A percentile compares a stretch with the other conserved stretches of the same genome.
Evolutionary conservation across 2,888 invertebrate species (phyloP).

Genomic region (Dryobotodes eremita): DNA sequence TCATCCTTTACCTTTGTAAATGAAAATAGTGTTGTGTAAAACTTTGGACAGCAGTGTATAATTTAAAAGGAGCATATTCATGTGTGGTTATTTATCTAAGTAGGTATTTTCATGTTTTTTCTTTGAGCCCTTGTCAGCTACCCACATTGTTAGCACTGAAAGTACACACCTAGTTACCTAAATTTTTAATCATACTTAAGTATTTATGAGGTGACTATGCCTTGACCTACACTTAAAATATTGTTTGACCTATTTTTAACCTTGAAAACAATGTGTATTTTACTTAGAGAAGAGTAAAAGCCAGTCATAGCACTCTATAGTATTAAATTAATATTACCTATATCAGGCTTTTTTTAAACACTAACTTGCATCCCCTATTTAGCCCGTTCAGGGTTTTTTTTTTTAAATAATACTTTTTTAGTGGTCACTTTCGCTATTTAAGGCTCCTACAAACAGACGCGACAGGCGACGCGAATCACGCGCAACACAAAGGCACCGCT

Average conservation of each 20-base stretch:
- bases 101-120: background rate
- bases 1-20: background rate
- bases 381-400: no score
- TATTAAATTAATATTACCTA: background rate
- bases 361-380: no score
- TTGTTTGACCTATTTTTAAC: slow-evolving; percentile 5
- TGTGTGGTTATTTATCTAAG: background rate
- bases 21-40: background rate
- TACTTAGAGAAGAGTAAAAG: background rate
- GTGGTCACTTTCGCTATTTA: no score
- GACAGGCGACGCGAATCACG: no score
- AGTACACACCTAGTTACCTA: background rate
- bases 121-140: background rate
- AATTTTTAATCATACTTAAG: slow-evolving; percentile 22
- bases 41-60: background rate
- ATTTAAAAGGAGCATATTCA: background rate
- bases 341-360: no score
- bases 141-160: slow-evolving; percentile 22
- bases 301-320: background rate
- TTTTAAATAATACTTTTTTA: no score
- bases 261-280: background rate
- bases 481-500: no score
- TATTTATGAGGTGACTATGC: slow-evolving; percentile 7
- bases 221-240: slow-evolving; percentile 12
- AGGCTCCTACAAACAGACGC: no score